Evolutionary conservation across 1,140 invertebrate genomes (phyloP), one percentile per base, ranked within the genome.

Genomic region (Elymnias hypermnestra): DNA sequence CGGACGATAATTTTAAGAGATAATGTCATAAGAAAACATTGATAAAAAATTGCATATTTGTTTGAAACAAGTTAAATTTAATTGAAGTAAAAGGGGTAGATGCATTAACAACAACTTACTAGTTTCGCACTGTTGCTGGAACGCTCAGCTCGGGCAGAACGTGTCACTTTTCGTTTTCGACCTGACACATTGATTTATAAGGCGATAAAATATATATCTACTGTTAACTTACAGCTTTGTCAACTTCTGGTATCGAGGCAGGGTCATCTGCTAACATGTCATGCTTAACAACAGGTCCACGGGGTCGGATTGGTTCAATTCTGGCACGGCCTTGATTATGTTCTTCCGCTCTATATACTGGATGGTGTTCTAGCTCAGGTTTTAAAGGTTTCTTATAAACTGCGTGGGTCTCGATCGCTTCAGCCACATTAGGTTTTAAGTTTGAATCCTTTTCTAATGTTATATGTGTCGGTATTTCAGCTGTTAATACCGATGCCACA

Each of bases 261-360:
- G 51, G 71, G 39, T 72, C 70, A 44, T 84, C 77, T 31, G 74
- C 58, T 31, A 84, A 29, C 78, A 84, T 83, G 15, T 79, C 72
- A 53, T 82, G 63, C 35, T 72, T 72, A 3, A 69, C 65, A 28
- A 72, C 45, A 3, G 63, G 54, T 19, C 62, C 65, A 13, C 23
- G 39, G 18, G 74, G 25, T 19, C 57, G 65, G 3, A 79, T 70
- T 21, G 68, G 66, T 43, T 74, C 69, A 15, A 81, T 70, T 25
- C 63, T 70, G 5, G 63, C 69, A 21, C 69, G 50, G 3, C 72
- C 70, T 42, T 61, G 47, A 13, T 46, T 57, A 25, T 45, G 58
- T 12, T 72, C 68, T 14, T 78, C 74, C 5, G 42, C 43, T 51
- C 53, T 71, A 42, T 75, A 84, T 3, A 84, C 54, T 14, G 81